Conservation (phyloP, 1,140 invertebrate genomes). For the Calliopsis andreniformis region DNA sequence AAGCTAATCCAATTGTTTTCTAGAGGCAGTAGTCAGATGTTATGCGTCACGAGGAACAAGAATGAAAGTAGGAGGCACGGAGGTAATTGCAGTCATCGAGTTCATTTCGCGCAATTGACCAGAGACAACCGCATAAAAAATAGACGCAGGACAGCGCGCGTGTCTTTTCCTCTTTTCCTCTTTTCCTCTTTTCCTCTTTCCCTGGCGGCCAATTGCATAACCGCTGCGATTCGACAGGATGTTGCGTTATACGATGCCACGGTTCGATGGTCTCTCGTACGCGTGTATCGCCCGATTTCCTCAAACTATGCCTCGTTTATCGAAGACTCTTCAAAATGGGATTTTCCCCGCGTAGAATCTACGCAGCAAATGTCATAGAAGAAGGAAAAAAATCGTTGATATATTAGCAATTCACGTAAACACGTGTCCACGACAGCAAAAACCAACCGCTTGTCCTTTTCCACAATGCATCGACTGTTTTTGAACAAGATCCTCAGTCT, state of each 20-base stretch:
- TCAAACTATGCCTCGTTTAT: background rate
- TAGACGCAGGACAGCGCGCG: background rate
- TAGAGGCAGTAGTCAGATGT: background rate
- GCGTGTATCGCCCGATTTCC: background rate
- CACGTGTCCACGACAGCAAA: too few species aligned
- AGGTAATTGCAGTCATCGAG: conserved; percentile 31
- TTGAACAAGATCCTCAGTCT: too few species aligned
- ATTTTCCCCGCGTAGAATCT: background rate
- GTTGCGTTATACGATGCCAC: conserved; percentile 29
- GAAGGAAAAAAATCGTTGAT: background rate
- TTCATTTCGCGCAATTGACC: conserved; percentile 24
- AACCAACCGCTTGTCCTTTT: too few species aligned
- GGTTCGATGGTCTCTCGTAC: conserved; percentile 8
- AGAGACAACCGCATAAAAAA: conserved; percentile 2
- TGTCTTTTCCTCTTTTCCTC: conserved; percentile 10
- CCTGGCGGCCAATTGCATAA: background rate
- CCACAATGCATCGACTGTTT: too few species aligned
- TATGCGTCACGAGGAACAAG: conserved; percentile 7
- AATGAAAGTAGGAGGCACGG: conserved; percentile 31
- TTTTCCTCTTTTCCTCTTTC: conserved; percentile 14
- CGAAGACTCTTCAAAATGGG: background rate
- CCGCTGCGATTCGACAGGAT: conserved; percentile 35
- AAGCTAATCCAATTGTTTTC: background rate
- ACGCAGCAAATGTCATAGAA: too few species aligned
- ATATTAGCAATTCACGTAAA: too few species aligned